These are phyloP conservation scores for Rhynchopsitta pachyrhyncha DNA, from an alignment of 2,113 vertebrate species.

Conservation along the genomic window DNA sequence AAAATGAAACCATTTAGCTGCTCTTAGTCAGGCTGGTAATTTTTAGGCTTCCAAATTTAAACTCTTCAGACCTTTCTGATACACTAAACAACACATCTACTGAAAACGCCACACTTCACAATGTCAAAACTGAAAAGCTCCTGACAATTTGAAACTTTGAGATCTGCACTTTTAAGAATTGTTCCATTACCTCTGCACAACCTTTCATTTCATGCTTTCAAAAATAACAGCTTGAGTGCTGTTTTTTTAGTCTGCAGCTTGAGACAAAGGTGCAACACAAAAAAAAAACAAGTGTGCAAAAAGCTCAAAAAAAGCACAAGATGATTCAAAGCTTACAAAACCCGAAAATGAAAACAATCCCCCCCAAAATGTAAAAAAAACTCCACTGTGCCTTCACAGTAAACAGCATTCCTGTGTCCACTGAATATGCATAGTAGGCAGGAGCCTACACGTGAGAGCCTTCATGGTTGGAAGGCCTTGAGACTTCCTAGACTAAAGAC, in stretches of 20 bases:
- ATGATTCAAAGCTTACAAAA: not conserved
- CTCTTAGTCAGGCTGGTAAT: not conserved
- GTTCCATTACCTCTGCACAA: not conserved
- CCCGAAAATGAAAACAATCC: not conserved
- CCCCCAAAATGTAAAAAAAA: not conserved
- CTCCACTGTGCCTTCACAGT: fast-evolving
- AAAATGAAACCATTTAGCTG: not conserved
- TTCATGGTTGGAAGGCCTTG: not conserved
- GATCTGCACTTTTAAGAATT: not conserved
- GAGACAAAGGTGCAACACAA: not conserved
- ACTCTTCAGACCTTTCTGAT: not conserved
- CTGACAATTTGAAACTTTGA: not conserved
- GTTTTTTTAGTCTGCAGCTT: not conserved
- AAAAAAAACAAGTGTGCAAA: not conserved
- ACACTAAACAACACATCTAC: not conserved
- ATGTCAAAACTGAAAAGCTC: not conserved
- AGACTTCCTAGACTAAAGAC: not conserved
- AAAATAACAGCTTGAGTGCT: not conserved
- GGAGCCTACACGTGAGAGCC: not conserved
- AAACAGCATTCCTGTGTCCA: not conserved
- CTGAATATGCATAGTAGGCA: not conserved
- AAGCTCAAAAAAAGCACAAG: not conserved
- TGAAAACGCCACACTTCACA: not conserved
- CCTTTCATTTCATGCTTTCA: not conserved
- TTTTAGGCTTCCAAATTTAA: not conserved